A percentile compares a stretch with the other conserved stretches of the same genome.
phyloP scores from a whole-genome alignment of 2,797 vertebrate species.

The Arrhamphus sclerolepis region DNA sequence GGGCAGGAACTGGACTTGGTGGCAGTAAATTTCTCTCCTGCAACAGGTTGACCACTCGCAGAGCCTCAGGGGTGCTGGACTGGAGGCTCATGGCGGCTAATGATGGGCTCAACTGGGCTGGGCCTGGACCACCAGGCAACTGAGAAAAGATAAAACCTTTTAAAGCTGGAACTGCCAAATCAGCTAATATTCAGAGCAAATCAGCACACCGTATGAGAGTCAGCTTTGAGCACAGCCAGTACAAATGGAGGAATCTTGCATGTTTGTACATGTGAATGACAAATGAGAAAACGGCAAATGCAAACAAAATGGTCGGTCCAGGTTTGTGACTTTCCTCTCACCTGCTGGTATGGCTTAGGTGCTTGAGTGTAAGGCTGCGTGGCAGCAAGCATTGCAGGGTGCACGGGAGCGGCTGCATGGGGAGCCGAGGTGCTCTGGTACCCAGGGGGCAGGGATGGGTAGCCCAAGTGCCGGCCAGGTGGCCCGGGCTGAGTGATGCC shows the following conservation, averaged over 20 bases:
- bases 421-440: slow-evolving; percentile 85
- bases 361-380: slow-evolving; percentile 84
- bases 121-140: slow-evolving; percentile 80
- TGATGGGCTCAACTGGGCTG: slow-evolving; percentile 86
- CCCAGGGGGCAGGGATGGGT: slow-evolving; percentile 89
- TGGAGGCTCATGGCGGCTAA: slow-evolving; percentile 88
- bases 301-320: not conserved
- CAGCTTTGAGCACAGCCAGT: no score
- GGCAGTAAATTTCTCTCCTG: slow-evolving; percentile 96
- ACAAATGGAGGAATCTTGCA: no score
- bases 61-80: slow-evolving; percentile 86
- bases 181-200: not conserved
- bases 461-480: slow-evolving; percentile 83
- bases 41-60: slow-evolving; percentile 92
- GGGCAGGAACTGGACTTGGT: slow-evolving; percentile 79
- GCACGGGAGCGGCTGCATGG: slow-evolving; percentile 71
- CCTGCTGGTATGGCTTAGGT: slow-evolving; percentile 88
- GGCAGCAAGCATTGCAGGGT: slow-evolving; percentile 75
- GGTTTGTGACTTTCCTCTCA: slow-evolving; percentile 50
- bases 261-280: no score
- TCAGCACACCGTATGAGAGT: no score
- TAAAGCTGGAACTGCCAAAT: not conserved
- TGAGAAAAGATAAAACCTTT: slow-evolving; percentile 51
- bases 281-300: no score
- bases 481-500: slow-evolving; percentile 79